phyloP scores from a whole-genome alignment of 2,888 invertebrate genomes.

The Eudemis profundana region DNA sequence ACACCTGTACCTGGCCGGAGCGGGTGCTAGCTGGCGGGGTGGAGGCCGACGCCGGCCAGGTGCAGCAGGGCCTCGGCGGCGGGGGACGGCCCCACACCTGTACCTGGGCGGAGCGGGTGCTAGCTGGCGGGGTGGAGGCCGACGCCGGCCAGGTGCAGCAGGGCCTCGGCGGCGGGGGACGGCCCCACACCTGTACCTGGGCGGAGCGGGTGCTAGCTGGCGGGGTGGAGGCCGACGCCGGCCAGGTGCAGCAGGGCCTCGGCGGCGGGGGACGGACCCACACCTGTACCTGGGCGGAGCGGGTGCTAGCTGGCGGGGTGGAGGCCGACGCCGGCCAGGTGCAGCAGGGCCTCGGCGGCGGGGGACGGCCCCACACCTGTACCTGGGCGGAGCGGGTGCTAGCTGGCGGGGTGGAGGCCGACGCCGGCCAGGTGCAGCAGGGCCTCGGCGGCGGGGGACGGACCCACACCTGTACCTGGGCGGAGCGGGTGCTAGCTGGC shows the following conservation, averaged over 20 bases:
- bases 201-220: not conserved
- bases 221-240: constrained; percentile 19
- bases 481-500: constrained; percentile 44
- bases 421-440: constrained; percentile 80
- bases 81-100: not conserved
- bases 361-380: too few relatives aligned
- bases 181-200: not conserved
- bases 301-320: not conserved
- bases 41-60: not conserved
- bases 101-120: not conserved
- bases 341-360: not conserved
- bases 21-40: not conserved
- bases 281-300: not conserved
- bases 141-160: not conserved
- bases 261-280: not conserved
- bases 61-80: not conserved
- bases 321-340: not conserved
- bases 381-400: constrained; percentile 29
- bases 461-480: not conserved
- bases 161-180: not conserved
- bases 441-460: constrained; percentile 81
- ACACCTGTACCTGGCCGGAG: too few relatives aligned
- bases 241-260: not conserved
- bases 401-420: constrained; percentile 55
- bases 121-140: not conserved